Percentiles rank a stretch among this genome's conserved stretches.
These are phyloP conservation scores for Dendrolimus houi DNA, from an alignment of 2,888 invertebrate genomes.

Conservation along the genomic window DNA sequence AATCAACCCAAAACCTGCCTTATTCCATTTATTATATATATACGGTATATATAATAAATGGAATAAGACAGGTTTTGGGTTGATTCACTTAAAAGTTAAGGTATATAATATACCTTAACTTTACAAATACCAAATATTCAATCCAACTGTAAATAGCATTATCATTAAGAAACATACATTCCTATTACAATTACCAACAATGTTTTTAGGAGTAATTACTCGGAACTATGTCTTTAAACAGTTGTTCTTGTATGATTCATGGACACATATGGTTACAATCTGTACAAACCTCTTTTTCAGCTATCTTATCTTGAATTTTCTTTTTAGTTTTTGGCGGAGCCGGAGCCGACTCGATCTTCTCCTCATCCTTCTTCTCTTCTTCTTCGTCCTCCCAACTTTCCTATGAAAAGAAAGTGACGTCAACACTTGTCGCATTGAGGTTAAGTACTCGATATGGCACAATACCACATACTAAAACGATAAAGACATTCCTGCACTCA, in stretches of 20 bases:
- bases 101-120: no score
- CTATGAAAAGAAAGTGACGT: slow-evolving; percentile 73
- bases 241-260: slow-evolving; percentile 3
- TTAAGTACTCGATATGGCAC: slow-evolving; percentile 35
- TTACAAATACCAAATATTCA: no score
- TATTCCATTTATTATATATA: no score
- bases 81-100: no score
- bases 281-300: slow-evolving; percentile 88
- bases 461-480: slow-evolving; percentile 12
- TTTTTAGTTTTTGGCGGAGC: slow-evolving; percentile 83
- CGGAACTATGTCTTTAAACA: slow-evolving; percentile 10
- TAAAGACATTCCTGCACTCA: slow-evolving; percentile 10
- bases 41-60: no score
- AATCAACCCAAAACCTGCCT: no score
- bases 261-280: slow-evolving; percentile 16
- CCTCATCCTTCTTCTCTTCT: slow-evolving; percentile 87
- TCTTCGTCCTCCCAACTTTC: slow-evolving; percentile 97
- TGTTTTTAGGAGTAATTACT: no score
- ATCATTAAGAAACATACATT: no score
- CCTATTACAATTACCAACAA: no score
- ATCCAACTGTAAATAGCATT: no score
- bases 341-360: slow-evolving; percentile 77
- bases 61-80: no score
- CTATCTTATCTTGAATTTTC: slow-evolving; percentile 86
- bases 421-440: slow-evolving; percentile 64